phyloP scores from a whole-genome alignment of 2,113 vertebrate species.

The Pantherophis guttatus region DNA sequence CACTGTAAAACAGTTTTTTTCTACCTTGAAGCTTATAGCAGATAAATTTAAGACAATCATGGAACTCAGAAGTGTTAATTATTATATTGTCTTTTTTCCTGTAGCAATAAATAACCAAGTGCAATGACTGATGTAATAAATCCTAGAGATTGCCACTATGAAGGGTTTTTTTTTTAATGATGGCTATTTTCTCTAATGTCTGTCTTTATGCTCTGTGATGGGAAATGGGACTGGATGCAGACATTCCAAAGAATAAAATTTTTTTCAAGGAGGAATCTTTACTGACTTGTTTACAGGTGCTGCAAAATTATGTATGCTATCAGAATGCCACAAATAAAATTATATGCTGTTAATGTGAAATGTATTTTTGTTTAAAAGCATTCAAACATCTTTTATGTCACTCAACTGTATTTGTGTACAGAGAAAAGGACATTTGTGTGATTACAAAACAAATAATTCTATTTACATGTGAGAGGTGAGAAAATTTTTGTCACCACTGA shows the following conservation, averaged over 20 bases:
- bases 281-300: slow-evolving; percentile 42
- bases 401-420: background rate
- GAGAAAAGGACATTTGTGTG: background rate
- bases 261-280: slow-evolving; percentile 7
- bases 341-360: slow-evolving; percentile 1
- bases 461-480: no score
- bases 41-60: slow-evolving; percentile 64
- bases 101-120: slow-evolving; percentile 79
- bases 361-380: background rate
- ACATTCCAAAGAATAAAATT: slow-evolving; percentile 65
- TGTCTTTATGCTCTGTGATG: slow-evolving; percentile 46
- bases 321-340: slow-evolving; percentile 23
- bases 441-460: background rate
- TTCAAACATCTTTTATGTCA: background rate
- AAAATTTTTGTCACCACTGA: background rate
- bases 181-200: slow-evolving; percentile 50
- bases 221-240: slow-evolving; percentile 47
- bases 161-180: slow-evolving; percentile 62
- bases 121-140: slow-evolving; percentile 75
- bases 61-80: slow-evolving; percentile 56
- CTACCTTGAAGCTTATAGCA: slow-evolving; percentile 53
- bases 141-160: slow-evolving; percentile 71
- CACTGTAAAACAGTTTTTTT: slow-evolving; percentile 30
- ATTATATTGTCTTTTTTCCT: slow-evolving; percentile 69
- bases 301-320: slow-evolving; percentile 47